Evolutionary conservation across 2,888 invertebrate species (phyloP).

Genomic region (Oscheius onirici): DNA sequence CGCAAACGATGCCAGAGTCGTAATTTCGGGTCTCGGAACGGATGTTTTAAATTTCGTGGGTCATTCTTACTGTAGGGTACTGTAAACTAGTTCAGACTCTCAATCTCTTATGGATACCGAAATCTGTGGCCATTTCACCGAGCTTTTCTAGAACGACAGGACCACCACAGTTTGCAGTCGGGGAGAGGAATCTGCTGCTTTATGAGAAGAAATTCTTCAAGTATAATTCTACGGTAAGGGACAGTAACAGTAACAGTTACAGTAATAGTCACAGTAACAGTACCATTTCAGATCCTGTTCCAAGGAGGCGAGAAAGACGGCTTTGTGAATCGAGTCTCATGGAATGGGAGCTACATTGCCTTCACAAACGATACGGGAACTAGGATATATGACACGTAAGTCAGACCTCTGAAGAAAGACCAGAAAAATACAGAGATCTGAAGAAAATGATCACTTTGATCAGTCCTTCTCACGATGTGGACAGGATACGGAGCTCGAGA

Average conservation of each 20-base stretch:
- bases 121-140: conserved; percentile 61
- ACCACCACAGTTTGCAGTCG: conserved; percentile 60
- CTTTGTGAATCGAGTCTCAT: conserved; percentile 62
- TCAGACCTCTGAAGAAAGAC: too few species aligned
- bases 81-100: conserved; percentile 46
- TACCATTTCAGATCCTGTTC: conserved; percentile 56
- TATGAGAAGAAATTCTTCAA: conserved; percentile 65
- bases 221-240: conserved; percentile 49
- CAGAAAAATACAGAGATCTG: background rate
- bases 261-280: background rate
- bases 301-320: conserved; percentile 68
- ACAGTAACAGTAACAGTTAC: too few species aligned
- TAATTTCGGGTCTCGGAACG: conserved; percentile 82
- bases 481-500: conserved; percentile 52
- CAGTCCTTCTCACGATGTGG: conserved; percentile 60
- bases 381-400: conserved; percentile 62
- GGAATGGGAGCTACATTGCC: conserved; percentile 62
- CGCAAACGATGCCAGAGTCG: conserved; percentile 76
- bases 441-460: conserved; percentile 57
- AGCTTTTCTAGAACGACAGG: conserved; percentile 53
- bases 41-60: conserved; percentile 42
- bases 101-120: conserved; percentile 50
- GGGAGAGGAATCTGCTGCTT: conserved; percentile 59
- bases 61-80: background rate
- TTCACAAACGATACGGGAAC: conserved; percentile 71